These are phyloP conservation scores for Cavia porcellus DNA, from an alignment of 2,113 vertebrate species.

Conservation along the genomic window DNA sequence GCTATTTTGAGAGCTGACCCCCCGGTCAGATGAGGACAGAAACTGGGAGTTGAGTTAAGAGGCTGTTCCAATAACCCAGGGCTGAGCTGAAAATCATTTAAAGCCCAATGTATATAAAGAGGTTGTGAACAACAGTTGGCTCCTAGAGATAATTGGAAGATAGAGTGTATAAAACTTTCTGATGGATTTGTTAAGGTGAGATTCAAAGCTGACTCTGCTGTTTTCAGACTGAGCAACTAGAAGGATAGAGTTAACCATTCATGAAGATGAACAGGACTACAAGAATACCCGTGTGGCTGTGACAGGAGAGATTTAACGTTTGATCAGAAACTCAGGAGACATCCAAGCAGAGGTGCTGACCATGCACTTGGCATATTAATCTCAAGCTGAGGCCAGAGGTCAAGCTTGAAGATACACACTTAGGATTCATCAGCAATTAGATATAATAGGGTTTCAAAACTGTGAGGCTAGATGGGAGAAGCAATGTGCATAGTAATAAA, in stretches of 20 bases:
- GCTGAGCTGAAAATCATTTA: background rate
- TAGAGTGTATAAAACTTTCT: background rate
- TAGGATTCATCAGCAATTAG: background rate
- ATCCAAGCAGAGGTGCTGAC: background rate
- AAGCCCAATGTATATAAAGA: accelerated
- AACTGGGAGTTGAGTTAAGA: background rate
- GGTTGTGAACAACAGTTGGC: background rate
- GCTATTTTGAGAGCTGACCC: conserved; percentile 1
- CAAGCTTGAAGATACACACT: background rate
- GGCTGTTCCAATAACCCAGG: background rate
- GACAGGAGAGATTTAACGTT: background rate
- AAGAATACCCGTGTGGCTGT: background rate
- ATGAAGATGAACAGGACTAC: background rate
- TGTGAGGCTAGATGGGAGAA: background rate
- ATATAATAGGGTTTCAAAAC: background rate
- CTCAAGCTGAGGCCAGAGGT: background rate
- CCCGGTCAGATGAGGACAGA: background rate
- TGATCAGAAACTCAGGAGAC: background rate
- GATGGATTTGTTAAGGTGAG: background rate
- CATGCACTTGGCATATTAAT: background rate
- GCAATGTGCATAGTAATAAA: background rate
- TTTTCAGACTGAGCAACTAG: background rate
- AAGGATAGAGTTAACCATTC: background rate
- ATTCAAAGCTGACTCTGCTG: background rate
- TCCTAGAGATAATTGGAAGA: background rate